Evolutionary conservation across 2,888 invertebrate genomes (phyloP).

Genomic region (Orthosia gracilis): DNA sequence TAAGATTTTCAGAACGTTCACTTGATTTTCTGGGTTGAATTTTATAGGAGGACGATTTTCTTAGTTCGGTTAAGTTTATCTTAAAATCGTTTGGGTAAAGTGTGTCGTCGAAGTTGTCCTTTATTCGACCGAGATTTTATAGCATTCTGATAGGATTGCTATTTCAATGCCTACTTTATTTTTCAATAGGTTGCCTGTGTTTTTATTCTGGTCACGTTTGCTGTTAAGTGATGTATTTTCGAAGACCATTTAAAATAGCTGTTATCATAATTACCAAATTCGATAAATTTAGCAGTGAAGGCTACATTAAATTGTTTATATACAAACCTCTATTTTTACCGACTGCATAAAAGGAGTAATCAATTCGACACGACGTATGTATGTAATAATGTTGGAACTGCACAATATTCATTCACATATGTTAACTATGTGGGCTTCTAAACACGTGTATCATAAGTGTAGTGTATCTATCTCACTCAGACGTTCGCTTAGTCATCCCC

Average conservation of each 20-base stretch:
- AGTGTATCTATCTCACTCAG: too few relatives aligned
- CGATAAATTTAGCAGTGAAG: neutral
- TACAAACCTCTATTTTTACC: neutral
- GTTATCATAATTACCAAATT: slow-evolving; percentile 3
- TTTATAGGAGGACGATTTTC: slow-evolving; percentile 28
- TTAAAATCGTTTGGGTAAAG: slow-evolving; percentile 15
- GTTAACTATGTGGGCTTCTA: too few relatives aligned
- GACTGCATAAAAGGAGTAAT: too few relatives aligned
- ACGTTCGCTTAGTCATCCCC: too few relatives aligned
- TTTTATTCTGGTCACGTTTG: slow-evolving; percentile 17
- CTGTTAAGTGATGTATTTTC: slow-evolving; percentile 4
- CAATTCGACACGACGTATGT: too few relatives aligned
- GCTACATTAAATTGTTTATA: neutral
- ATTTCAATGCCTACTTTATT: slow-evolving; percentile 8
- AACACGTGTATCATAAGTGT: too few relatives aligned
- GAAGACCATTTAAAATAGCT: slow-evolving; percentile 4
- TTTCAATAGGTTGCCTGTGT: slow-evolving; percentile 10
- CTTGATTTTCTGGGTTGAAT: slow-evolving; percentile 17
- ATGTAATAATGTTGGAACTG: too few relatives aligned
- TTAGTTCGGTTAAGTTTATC: slow-evolving; percentile 36
- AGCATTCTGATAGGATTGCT: slow-evolving; percentile 18
- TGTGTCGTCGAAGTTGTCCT: slow-evolving; percentile 6
- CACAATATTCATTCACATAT: too few relatives aligned
- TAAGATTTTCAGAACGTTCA: slow-evolving; percentile 22
- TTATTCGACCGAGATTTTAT: slow-evolving; percentile 12